These are phyloP conservation scores for Agriopis marginaria DNA, from an alignment of 2,888 invertebrate species.

Conservation along the genomic window DNA sequence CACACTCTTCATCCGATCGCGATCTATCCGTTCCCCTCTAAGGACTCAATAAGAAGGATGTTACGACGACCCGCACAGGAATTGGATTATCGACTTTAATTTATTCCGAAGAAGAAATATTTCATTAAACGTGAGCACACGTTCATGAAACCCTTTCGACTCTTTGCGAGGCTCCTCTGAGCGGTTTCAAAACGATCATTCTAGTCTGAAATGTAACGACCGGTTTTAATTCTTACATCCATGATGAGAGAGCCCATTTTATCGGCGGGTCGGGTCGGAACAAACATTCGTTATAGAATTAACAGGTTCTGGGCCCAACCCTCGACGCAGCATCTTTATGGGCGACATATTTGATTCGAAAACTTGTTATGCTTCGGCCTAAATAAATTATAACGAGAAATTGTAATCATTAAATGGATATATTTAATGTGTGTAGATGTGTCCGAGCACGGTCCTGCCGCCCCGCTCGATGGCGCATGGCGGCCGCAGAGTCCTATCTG, in stretches of 20 bases:
- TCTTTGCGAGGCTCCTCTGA: constrained; percentile 65
- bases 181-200: constrained; percentile 80
- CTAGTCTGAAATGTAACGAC: constrained; percentile 72
- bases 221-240: constrained; percentile 84
- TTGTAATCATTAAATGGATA: constrained; percentile 85
- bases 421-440: constrained; percentile 80
- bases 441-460: constrained; percentile 55
- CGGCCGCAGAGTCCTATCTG: constrained; percentile 65
- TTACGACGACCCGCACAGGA: constrained; percentile 62
- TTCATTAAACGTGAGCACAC: constrained; percentile 76
- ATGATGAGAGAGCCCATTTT: constrained; percentile 80
- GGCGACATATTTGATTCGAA: constrained; percentile 86
- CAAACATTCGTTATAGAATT: constrained; percentile 81
- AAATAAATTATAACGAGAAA: constrained; percentile 87
- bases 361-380: constrained; percentile 86
- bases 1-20: constrained; percentile 82
- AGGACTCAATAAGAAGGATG: constrained; percentile 71
- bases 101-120: constrained; percentile 84
- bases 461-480: constrained; percentile 41
- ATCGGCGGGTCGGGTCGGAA: constrained; percentile 61
- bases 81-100: constrained; percentile 85
- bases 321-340: constrained; percentile 85
- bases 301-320: constrained; percentile 79
- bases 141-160: constrained; percentile 82
- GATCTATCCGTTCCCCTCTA: constrained; percentile 83